Percentiles rank a stretch among this genome's conserved stretches.
These are phyloP conservation scores for Myotis davidii DNA, from an alignment of 2,113 vertebrate genomes.

Conservation along the genomic window DNA sequence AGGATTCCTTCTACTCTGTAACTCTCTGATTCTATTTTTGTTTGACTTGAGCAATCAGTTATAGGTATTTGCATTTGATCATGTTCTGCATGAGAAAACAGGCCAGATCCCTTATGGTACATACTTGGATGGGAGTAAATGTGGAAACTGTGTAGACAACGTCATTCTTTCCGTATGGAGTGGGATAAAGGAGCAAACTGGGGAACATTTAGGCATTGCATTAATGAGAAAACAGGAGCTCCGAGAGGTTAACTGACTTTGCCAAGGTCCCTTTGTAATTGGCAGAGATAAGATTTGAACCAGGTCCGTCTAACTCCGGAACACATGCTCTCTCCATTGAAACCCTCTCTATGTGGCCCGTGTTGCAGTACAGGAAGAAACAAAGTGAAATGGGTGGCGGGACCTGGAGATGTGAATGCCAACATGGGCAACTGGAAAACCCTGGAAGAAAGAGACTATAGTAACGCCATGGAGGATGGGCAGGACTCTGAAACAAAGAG, in stretches of 20 bases:
- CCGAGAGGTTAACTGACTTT: not conserved
- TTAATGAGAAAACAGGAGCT: not conserved
- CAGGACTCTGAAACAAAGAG: not conserved
- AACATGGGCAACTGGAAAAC: not conserved
- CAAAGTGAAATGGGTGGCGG: not conserved
- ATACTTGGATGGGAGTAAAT: not conserved
- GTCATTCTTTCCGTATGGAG: not conserved
- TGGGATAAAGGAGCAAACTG: not conserved
- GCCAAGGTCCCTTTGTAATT: not conserved
- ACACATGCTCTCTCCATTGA: not conserved
- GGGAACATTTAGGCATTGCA: not conserved
- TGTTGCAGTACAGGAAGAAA: not conserved
- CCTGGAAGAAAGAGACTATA: not conserved
- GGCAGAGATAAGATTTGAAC: not conserved
- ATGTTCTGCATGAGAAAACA: conserved; percentile 11
- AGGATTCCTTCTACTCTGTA: not conserved
- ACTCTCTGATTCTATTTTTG: not conserved
- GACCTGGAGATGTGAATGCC: not conserved
- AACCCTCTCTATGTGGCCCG: not conserved
- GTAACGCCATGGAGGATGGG: not conserved
- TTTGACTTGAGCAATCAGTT: not conserved
- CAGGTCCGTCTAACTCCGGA: not conserved
- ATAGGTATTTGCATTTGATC: not conserved
- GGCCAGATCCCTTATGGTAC: not conserved
- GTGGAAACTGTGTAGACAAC: not conserved